Base-by-base conservation (phyloP, 2,113 vertebrate species). In the Psittacula cyanocephala region DNA sequence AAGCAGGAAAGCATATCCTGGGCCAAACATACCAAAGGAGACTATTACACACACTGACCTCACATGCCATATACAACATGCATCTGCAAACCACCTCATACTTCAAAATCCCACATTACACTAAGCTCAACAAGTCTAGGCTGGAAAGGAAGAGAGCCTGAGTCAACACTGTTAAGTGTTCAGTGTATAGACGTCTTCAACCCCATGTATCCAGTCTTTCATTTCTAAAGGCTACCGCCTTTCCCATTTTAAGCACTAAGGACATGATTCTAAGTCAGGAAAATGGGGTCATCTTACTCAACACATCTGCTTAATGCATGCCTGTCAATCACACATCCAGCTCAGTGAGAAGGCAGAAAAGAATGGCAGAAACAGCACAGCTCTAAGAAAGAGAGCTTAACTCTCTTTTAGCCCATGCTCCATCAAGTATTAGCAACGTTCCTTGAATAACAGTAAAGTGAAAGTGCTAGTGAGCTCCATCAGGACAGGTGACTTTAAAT, bases 1-100 rank as follows among this genome's bases (percentile, higher is more conserved):
- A 92, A 90, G 70, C 71, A 95, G 79, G 63, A 96, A 96, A 92
- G 91, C 18, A 13, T 59, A 76, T 31, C 69, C 72, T 87, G 72
- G 33, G 88, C 94, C 93, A 94, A 82, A 78, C 65, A 91, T 83
- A 93, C 37, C 83, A 95, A 25, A 29, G 76, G 68, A 95, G 86
- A 80, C n/a, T 89, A 60, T 91, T 94, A 96, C 80, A 90, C 72
- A 81, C 33, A 12, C 29, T 88, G 85, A 95, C 57, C 91, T 91
- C 79, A 88, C 79, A 71, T 78, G 35, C 91, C 95, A 47, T 31
- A 86, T 17, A 52, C 65, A 96, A 81, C 43, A 28, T 37, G 60
- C 47, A 44, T 95, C 72, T 93, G 86, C 86, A 94, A 91, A 83
- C 85, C 85, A 93, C 76, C 82, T 84, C 79, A 90, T 78, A 47